Evolutionary conservation across 2,888 invertebrate genomes (phyloP).

Genomic region (Asteroscopus sphinx): DNA sequence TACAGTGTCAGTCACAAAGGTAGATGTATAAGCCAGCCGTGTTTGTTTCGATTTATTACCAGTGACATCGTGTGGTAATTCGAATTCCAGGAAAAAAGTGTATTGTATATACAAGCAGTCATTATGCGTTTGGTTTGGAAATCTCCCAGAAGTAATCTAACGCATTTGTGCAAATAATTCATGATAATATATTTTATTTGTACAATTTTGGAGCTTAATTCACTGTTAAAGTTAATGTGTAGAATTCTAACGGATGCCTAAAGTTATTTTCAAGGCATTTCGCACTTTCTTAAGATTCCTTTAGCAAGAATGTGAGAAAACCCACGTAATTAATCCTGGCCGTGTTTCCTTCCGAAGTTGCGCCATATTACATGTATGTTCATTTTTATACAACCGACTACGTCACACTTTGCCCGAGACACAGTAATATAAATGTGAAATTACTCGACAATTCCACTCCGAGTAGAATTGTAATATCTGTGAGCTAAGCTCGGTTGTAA

Average conservation of each 20-base stretch:
- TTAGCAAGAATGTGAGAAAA: constrained; percentile 54
- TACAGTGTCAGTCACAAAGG: neutral
- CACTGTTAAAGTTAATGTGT: constrained; percentile 35
- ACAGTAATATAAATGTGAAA: constrained; percentile 56
- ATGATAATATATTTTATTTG: constrained; percentile 14
- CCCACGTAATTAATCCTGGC: constrained; percentile 49
- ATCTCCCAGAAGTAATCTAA: neutral
- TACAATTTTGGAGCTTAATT: constrained; percentile 13
- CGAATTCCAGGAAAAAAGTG: neutral
- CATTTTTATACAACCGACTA: constrained; percentile 32
- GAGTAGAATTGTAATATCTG: constrained; percentile 70
- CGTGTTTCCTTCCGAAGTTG: constrained; percentile 47
- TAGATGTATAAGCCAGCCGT: neutral
- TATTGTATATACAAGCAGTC: neutral
- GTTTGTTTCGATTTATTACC: neutral
- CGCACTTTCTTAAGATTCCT: constrained; percentile 51
- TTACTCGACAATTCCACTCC: constrained; percentile 65
- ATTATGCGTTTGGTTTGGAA: neutral
- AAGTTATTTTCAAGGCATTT: constrained; percentile 45
- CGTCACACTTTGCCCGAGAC: constrained; percentile 47
- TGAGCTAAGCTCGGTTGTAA: constrained; percentile 70
- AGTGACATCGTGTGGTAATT: neutral
- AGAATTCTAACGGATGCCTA: constrained; percentile 26
- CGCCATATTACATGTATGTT: constrained; percentile 28
- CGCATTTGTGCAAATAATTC: constrained; percentile 12